Evolutionary conservation across 2,888 invertebrate species (phyloP), one percentile per base, ranked within the genome.

Genomic region (Tholera decimalis): DNA sequence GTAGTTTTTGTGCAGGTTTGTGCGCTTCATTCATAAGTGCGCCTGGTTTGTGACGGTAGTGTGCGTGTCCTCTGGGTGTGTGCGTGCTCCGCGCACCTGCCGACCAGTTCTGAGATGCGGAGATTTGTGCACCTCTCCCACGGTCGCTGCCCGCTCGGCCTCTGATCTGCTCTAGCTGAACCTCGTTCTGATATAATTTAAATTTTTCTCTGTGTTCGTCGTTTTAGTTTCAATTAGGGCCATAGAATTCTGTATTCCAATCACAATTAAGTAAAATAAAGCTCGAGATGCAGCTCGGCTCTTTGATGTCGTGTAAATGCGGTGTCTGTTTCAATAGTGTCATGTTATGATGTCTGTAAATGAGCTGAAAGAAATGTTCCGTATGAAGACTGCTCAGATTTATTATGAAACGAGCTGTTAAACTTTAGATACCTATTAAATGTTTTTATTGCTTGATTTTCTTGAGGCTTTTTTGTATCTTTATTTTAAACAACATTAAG

Each of bases 41-140:
- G 91, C 83, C 90, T 88, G 91, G 92, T 90, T 91, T 87, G 83
- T 15, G 62, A 55, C 60, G 73, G 53, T 55, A 50, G 82, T 77
- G 82, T 74, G 82, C 78, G 86, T 77, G 83, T 0, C 9, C 80
- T 69, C 18, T 18, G 18, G 18, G 5, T 18, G 68, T 46, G 83
- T 77, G 83, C 71, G 87, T 82, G 86, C 71, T 86, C 53, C 82
- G 91, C 90, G 92, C 95, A 95, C 95, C 95, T 95, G 95, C 95
- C 95, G 93, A 95, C 95, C 95, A 92, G 95, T 95, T 95, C 91
- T 91, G 92, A 94, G 95, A 95, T 94, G 95, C 94, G 93, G 94
- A 95, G 95, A 95, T 95, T 95, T 95, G 95, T 94, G 91, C 93
- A 88, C 88, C 93, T 94, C 93, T 95, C 95, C 95, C 95, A 95